phyloP scores from a whole-genome alignment of 2,888 invertebrate species.

The Plebejus argus region DNA sequence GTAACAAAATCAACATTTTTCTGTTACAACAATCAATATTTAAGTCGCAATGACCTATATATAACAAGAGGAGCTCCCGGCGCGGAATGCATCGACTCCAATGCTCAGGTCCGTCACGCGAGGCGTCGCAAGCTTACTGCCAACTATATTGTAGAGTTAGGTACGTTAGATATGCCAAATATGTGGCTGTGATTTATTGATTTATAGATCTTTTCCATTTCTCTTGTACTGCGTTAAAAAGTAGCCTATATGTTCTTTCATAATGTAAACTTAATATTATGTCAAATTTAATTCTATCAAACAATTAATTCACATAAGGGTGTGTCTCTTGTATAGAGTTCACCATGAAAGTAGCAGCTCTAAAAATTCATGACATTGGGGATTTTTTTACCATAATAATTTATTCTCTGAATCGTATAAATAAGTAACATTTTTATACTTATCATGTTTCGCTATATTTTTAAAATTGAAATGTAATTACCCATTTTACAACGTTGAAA shows the following conservation, averaged over 20 bases:
- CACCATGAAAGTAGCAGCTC: too few relatives aligned
- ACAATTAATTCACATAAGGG: too few relatives aligned
- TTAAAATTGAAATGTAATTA: not conserved
- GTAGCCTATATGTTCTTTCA: too few relatives aligned
- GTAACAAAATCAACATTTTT: not conserved
- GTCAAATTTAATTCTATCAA: too few relatives aligned
- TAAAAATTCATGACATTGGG: too few relatives aligned
- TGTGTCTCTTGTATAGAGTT: too few relatives aligned
- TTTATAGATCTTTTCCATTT: not conserved
- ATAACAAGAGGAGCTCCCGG: slow-evolving; percentile 54
- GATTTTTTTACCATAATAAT: too few relatives aligned
- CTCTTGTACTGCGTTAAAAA: too few relatives aligned
- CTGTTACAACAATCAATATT: slow-evolving; percentile 50
- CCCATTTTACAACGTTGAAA: not conserved
- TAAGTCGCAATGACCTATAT: slow-evolving; percentile 66
- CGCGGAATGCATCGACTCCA: slow-evolving; percentile 73
- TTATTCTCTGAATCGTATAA: too few relatives aligned
- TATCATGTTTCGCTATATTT: not conserved
- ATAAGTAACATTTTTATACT: not conserved
- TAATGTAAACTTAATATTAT: too few relatives aligned
- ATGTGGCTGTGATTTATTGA: not conserved
- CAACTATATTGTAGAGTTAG: slow-evolving; percentile 49
- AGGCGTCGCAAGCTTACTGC: slow-evolving; percentile 73
- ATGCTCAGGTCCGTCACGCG: slow-evolving; percentile 72
- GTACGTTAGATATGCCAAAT: slow-evolving; percentile 52